A percentile compares a stretch with the other conserved stretches of the same genome.
These are phyloP conservation scores for Trichogramma evanescens DNA, from an alignment of 2,888 invertebrate genomes.

Conservation along the genomic window DNA sequence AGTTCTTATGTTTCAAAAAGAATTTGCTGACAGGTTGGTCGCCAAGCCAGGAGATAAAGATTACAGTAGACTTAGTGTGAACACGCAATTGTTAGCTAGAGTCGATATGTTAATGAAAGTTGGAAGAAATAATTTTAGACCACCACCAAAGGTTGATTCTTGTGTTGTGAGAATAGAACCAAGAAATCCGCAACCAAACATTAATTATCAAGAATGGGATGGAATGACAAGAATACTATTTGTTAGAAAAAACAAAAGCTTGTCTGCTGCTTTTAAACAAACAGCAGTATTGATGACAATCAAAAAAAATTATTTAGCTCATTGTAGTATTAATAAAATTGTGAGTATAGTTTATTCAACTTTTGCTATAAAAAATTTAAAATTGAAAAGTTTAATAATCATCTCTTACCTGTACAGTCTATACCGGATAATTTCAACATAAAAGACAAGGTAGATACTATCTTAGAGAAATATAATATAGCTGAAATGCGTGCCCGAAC, in stretches of 20 bases:
- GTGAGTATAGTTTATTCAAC: conserved; percentile 44
- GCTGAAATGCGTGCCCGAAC: conserved; percentile 77
- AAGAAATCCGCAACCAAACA: conserved; percentile 90
- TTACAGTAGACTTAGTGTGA: conserved; percentile 92
- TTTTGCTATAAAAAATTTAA: too few relatives aligned
- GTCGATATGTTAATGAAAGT: conserved; percentile 97
- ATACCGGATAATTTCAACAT: conserved; percentile 74
- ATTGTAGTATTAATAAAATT: conserved; percentile 80
- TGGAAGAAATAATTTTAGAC: conserved; percentile 95
- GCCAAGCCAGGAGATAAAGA: conserved; percentile 96
- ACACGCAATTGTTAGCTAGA: conserved; percentile 89
- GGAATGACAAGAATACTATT: conserved; percentile 92
- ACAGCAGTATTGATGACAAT: conserved; percentile 73
- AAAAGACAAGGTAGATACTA: conserved; percentile 68
- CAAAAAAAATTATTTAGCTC: conserved; percentile 84
- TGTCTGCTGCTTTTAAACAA: conserved; percentile 83
- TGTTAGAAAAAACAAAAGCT: conserved; percentile 92
- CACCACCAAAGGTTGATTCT: conserved; percentile 98
- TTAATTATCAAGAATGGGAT: conserved; percentile 98
- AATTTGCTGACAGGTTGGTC: conserved; percentile 93
- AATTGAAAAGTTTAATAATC: too few relatives aligned
- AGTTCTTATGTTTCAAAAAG: conserved; percentile 96
- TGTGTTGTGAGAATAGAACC: conserved; percentile 97
- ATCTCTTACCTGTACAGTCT: conserved; percentile 52
- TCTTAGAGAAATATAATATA: conserved; percentile 63